A percentile compares a stretch with the other conserved stretches of the same genome.
Evolutionary conservation across 92 coral and sea anemone genomes (phyloP).

Genomic region (Zoanthus sansibaricus): DNA sequence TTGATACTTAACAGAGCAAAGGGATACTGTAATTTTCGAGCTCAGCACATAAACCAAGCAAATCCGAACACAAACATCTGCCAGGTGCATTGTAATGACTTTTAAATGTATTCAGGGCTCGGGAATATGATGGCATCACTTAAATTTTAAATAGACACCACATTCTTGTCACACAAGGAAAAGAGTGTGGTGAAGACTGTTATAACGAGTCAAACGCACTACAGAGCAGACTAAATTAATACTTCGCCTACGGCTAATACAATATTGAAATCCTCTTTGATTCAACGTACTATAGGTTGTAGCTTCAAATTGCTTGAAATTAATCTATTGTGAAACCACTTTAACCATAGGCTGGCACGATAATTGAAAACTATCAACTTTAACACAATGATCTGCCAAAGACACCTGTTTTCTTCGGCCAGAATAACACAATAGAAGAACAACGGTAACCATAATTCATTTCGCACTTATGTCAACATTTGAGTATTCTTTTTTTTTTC

Average conservation of each 20-base stretch:
- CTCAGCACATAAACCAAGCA: not conserved
- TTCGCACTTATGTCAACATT: not conserved
- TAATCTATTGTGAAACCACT: constrained; percentile 48
- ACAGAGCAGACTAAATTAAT: constrained; percentile 13
- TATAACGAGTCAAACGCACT: constrained; percentile 11
- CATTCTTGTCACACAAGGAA: constrained; percentile 30
- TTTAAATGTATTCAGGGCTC: constrained; percentile 72
- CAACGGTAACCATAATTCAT: constrained; percentile 26
- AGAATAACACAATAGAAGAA: constrained; percentile 11
- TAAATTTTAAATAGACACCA: constrained; percentile 49
- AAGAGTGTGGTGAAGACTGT: constrained; percentile 8
- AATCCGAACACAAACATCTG: constrained; percentile 77
- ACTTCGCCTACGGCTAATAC: constrained; percentile 19
- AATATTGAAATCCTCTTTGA: not conserved
- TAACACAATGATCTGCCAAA: constrained; percentile 23
- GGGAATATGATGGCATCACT: constrained; percentile 38
- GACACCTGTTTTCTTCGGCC: constrained; percentile 27
- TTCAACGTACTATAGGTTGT: constrained; percentile 14
- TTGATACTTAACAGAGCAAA: not conserved
- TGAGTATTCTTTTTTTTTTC: too few relatives aligned
- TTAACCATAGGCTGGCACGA: constrained; percentile 31
- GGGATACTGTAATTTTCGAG: not conserved
- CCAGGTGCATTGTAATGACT: constrained; percentile 76
- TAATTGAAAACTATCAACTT: constrained; percentile 48
- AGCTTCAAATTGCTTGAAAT: constrained; percentile 31